phyloP scores from a whole-genome alignment of 1,140 invertebrate genomes.

The Drosophila jambulina region DNA sequence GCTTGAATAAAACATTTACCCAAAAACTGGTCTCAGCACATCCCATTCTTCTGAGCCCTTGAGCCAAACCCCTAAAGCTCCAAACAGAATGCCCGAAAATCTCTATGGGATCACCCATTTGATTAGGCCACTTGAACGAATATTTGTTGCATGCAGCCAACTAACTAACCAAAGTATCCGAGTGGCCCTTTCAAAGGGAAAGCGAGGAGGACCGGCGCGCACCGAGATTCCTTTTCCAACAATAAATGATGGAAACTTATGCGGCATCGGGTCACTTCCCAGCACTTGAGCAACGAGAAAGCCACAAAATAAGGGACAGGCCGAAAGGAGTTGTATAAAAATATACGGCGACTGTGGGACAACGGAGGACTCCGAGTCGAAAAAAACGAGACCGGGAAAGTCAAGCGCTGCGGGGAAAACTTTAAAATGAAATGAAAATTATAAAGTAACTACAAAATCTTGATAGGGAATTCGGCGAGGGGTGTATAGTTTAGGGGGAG shows the following conservation, averaged over 20 bases:
- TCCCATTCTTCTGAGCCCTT: neutral
- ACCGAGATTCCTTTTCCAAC: conserved; percentile 28
- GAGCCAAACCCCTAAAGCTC: conserved; percentile 4
- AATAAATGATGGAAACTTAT: conserved; percentile 75
- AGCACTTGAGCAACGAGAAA: conserved; percentile 58
- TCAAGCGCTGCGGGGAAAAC: conserved; percentile 43
- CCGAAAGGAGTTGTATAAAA: conserved; percentile 38
- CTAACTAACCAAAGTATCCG: conserved; percentile 12
- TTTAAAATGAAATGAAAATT: conserved; percentile 79
- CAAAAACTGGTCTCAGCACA: neutral
- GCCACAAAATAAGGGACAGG: conserved; percentile 24
- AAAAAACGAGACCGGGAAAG: conserved; percentile 16
- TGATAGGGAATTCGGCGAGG: conserved; percentile 65
- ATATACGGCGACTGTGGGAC: conserved; percentile 69
- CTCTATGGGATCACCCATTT: conserved; percentile 23
- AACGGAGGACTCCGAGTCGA: neutral
- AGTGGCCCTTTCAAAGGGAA: conserved; percentile 20
- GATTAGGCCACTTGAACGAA: conserved; percentile 23
- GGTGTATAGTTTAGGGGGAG: conserved; percentile 16
- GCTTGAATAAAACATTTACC: neutral
- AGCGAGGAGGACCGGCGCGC: neutral
- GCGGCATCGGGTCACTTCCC: conserved; percentile 61
- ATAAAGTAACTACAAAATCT: conserved; percentile 84
- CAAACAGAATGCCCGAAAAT: conserved; percentile 27
- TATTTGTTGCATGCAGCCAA: conserved; percentile 14